Conservation (phyloP, 1,140 invertebrate species). For the Ceratina australensis region DNA sequence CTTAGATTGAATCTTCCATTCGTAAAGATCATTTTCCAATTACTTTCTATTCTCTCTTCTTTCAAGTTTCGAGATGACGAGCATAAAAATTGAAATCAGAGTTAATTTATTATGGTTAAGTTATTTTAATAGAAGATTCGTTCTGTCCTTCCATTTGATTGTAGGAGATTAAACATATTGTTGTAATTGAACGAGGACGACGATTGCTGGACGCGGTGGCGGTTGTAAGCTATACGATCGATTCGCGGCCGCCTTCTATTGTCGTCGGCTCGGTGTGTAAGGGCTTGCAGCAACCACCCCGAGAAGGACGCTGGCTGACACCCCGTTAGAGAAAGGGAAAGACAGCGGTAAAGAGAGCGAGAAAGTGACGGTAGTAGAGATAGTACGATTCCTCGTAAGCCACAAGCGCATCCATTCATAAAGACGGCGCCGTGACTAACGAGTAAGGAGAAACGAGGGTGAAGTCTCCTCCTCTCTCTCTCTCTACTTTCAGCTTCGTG, state of each 20-base stretch:
- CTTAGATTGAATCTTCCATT: neutral
- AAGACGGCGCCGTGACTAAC: conserved; percentile 73
- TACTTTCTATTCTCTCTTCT: neutral
- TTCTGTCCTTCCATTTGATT: neutral
- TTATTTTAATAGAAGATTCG: no score
- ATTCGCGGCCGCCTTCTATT: conserved; percentile 63
- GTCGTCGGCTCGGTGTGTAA: conserved; percentile 53
- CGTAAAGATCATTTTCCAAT: neutral
- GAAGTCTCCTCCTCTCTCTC: conserved; percentile 29
- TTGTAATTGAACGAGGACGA: conserved; percentile 9
- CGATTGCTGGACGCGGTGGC: conserved; percentile 47
- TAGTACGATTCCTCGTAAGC: conserved; percentile 72
- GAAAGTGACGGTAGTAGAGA: conserved; percentile 61
- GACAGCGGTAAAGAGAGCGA: conserved; percentile 25
- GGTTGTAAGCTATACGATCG: conserved; percentile 59
- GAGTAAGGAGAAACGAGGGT: conserved; percentile 66
- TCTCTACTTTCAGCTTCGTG: conserved; percentile 28
- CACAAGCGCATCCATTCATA: conserved; percentile 74
- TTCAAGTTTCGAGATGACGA: no score
- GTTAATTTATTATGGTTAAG: no score
- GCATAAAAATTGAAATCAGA: no score
- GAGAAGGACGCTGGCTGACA: conserved; percentile 60
- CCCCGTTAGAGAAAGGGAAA: conserved; percentile 47
- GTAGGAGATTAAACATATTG: conserved; percentile 24
- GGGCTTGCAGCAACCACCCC: conserved; percentile 42